Conservation (phyloP, 2,888 invertebrate species). For the Sesamia inferens region DNA sequence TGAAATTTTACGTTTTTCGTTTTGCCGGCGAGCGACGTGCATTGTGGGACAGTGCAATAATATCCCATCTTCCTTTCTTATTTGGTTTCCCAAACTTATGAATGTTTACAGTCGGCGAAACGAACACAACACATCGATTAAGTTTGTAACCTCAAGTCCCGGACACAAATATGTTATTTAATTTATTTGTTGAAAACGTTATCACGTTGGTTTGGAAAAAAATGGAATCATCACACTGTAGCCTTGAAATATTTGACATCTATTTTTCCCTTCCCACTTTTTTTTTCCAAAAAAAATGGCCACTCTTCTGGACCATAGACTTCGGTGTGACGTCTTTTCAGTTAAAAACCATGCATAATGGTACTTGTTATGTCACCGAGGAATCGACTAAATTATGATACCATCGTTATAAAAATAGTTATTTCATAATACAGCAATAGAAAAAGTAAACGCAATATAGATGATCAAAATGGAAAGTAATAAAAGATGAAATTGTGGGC, state of each 20-base stretch:
- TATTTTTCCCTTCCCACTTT: constrained; percentile 86
- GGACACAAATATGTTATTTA: constrained; percentile 66
- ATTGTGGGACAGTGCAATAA: constrained; percentile 89
- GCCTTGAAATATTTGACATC: constrained; percentile 90
- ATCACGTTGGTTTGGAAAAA: constrained; percentile 86
- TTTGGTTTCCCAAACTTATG: constrained; percentile 58
- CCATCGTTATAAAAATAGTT: neutral
- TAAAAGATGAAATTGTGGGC: no score
- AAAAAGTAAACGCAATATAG: neutral
- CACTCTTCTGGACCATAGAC: constrained; percentile 73
- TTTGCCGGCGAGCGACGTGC: constrained; percentile 89
- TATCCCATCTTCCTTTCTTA: constrained; percentile 83
- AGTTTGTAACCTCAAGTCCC: constrained; percentile 59
- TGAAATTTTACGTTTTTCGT: constrained; percentile 89
- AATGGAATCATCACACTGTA: constrained; percentile 88
- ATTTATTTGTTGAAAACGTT: constrained; percentile 83
- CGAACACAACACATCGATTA: constrained; percentile 72
- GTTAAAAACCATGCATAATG: constrained; percentile 24
- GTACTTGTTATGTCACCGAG: constrained; percentile 8
- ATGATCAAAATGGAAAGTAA: neutral
- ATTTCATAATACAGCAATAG: neutral
- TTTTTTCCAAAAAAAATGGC: constrained; percentile 78
- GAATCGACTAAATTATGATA: constrained; percentile 58
- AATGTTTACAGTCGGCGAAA: constrained; percentile 61
- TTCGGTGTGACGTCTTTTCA: constrained; percentile 55